Evolutionary conservation across 2,888 invertebrate genomes (phyloP).

Genomic region (Papilio gigon): DNA sequence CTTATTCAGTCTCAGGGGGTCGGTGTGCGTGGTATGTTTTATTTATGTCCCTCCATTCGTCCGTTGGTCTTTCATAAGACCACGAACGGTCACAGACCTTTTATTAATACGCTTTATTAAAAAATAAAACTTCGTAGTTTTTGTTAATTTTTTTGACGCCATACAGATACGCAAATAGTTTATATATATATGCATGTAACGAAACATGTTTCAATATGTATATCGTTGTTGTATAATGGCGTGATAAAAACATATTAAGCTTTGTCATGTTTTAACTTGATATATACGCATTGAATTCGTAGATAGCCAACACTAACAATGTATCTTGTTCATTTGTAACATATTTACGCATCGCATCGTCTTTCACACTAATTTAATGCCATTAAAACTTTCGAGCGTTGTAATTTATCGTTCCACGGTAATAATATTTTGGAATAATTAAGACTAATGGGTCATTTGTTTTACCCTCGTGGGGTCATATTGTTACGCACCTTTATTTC

Average conservation of each 20-base stretch:
- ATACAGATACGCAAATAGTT: too few species aligned
- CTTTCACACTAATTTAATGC: constrained; percentile 32
- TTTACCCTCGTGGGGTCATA: constrained; percentile 21
- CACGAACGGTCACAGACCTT: constrained; percentile 8
- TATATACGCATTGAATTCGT: not conserved
- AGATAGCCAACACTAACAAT: not conserved
- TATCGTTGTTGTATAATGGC: not conserved
- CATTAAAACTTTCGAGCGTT: constrained; percentile 33
- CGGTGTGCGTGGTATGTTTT: constrained; percentile 36
- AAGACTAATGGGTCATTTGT: constrained; percentile 32
- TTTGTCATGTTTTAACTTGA: not conserved
- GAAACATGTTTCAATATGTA: too few species aligned
- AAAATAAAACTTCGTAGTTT: not conserved
- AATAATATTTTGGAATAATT: constrained; percentile 32
- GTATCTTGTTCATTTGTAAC: constrained; percentile 20
- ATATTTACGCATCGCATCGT: constrained; percentile 27
- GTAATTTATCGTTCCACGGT: constrained; percentile 21
- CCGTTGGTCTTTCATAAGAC: constrained; percentile 24
- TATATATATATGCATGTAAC: too few species aligned
- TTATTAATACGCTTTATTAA: not conserved
- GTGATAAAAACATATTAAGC: not conserved
- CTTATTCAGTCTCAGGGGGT: constrained; percentile 40
- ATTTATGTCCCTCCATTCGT: constrained; percentile 33
- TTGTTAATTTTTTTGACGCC: not conserved
- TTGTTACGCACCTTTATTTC: not conserved